A percentile compares a stretch with the other conserved stretches of the same genome.
Evolutionary conservation across 2,888 invertebrate genomes (phyloP).

Genomic region (Eupithecia abbreviata): DNA sequence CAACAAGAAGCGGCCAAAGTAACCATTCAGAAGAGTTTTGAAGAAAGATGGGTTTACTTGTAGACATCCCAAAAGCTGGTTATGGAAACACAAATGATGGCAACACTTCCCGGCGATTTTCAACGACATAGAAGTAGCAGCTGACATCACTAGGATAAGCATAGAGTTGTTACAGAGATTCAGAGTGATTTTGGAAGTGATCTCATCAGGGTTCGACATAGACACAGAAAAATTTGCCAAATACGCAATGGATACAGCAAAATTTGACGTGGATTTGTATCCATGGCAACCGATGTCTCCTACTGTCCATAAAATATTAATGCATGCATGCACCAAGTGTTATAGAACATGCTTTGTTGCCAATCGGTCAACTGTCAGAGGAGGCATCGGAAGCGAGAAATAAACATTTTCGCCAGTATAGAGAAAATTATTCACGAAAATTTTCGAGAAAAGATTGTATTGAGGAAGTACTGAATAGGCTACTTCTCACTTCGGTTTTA

Average conservation of each 20-base stretch:
- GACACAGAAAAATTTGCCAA: constrained; percentile 18
- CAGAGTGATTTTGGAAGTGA: constrained; percentile 2
- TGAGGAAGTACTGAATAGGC: not conserved
- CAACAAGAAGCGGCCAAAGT: too few species aligned
- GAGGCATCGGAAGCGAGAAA: constrained; percentile 51
- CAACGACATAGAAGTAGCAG: not conserved
- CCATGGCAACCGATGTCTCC: constrained; percentile 45
- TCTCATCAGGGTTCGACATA: not conserved
- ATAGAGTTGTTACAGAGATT: not conserved
- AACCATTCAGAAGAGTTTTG: too few species aligned
- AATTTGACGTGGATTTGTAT: constrained; percentile 48
- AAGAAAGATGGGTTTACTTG: not conserved
- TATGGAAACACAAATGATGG: constrained; percentile 1
- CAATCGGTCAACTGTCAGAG: constrained; percentile 49
- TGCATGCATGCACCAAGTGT: constrained; percentile 41
- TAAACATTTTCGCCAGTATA: constrained; percentile 46
- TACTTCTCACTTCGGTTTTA: constrained; percentile 1
- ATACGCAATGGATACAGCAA: constrained; percentile 40
- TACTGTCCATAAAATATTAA: constrained; percentile 48
- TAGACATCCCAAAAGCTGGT: constrained; percentile 1
- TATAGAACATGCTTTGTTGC: constrained; percentile 41
- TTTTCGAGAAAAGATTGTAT: constrained; percentile 3
- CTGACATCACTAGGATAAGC: not conserved
- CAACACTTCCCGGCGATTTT: constrained; percentile 1
- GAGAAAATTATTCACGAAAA: constrained; percentile 20